Conservation (phyloP, 2,888 invertebrate genomes). For the Petrophora chlorosata region DNA sequence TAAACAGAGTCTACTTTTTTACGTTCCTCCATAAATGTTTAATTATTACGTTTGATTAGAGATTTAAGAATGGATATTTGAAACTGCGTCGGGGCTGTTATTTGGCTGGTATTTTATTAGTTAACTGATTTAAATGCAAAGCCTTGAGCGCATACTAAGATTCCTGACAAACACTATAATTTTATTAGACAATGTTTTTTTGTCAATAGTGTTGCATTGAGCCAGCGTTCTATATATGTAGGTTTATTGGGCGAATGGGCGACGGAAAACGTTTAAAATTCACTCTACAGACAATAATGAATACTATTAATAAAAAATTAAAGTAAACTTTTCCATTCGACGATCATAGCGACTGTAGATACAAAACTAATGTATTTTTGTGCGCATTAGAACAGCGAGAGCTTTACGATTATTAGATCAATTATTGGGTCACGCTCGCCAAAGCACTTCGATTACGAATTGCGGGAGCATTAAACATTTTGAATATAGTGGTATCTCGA, state of each 20-base stretch:
- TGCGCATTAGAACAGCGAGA: slow-evolving; percentile 5
- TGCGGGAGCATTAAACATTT: slow-evolving; percentile 22
- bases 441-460: slow-evolving; percentile 13
- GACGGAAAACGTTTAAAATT: too few relatives aligned
- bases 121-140: too few relatives aligned
- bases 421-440: slow-evolving; percentile 23
- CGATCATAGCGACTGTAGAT: neutral
- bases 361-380: slow-evolving; percentile 7
- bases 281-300: too few relatives aligned
- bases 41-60: slow-evolving; percentile 23
- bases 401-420: slow-evolving; percentile 15
- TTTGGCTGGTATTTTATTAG: too few relatives aligned
- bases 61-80: too few relatives aligned
- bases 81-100: too few relatives aligned
- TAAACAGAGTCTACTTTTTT: slow-evolving; percentile 27
- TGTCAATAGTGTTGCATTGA: too few relatives aligned
- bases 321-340: neutral
- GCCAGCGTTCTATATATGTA: too few relatives aligned
- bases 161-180: too few relatives aligned
- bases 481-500: slow-evolving; percentile 16
- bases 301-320: neutral
- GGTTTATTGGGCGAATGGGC: too few relatives aligned
- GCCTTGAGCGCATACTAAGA: too few relatives aligned
- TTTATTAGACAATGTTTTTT: too few relatives aligned
- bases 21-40: slow-evolving; percentile 23